A percentile compares a stretch with the other conserved stretches of the same genome.
Evolutionary conservation across 2,113 vertebrate species (phyloP).

Genomic region (Hipposideros armiger): DNA sequence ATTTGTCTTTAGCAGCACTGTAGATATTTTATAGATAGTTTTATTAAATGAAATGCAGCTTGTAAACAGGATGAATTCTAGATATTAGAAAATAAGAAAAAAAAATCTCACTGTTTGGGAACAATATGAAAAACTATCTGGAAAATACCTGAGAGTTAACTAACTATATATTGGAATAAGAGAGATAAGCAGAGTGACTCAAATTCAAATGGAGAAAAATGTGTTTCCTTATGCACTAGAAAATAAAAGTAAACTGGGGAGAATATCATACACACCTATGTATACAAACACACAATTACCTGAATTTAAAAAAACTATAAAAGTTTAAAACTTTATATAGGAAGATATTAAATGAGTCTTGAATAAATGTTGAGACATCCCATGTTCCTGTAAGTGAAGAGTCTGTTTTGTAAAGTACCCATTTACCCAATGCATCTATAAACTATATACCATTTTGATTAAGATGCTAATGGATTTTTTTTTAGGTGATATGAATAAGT

Average conservation of each 20-base stretch:
- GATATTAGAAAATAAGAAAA: neutral
- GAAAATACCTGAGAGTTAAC: neutral
- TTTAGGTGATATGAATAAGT: too few species aligned
- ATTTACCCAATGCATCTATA: neutral
- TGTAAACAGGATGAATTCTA: neutral
- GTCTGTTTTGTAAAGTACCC: neutral
- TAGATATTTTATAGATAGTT: neutral
- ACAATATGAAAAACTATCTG: neutral
- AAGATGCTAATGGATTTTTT: neutral
- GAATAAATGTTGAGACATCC: neutral
- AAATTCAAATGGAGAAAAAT: neutral
- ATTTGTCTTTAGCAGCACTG: neutral
- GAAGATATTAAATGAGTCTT: neutral
- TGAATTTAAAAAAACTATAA: neutral
- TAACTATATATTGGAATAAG: neutral
- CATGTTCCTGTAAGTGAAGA: neutral
- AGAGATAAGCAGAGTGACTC: neutral
- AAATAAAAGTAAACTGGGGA: neutral
- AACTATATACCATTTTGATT: neutral
- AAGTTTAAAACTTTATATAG: neutral
- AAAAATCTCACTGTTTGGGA: neutral
- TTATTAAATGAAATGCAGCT: neutral
- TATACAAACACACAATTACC: neutral
- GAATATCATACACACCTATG: neutral
- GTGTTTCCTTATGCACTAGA: neutral